Percentiles rank a stretch among this genome's conserved stretches.
Evolutionary conservation across 2,113 vertebrate species (phyloP).

Genomic region (Edolisoma coerulescens): DNA sequence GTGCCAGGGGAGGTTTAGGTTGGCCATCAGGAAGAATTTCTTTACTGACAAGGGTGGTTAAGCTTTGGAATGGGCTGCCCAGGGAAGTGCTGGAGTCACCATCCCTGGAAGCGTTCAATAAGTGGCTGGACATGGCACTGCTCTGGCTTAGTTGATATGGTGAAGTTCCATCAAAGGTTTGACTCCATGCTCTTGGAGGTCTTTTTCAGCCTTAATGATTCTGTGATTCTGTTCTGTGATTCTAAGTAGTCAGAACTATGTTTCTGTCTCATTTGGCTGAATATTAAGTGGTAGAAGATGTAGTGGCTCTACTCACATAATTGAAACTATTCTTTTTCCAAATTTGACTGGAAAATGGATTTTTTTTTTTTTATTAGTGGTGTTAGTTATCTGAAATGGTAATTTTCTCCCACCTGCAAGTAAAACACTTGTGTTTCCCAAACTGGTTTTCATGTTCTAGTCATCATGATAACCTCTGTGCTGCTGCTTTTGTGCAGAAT

Average conservation of each 20-base stretch:
- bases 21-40: not conserved
- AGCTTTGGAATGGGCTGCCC: not conserved
- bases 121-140: not conserved
- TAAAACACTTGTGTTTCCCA: not conserved
- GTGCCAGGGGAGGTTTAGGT: not conserved
- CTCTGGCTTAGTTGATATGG: not conserved
- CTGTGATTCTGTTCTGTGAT: not conserved
- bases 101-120: not conserved
- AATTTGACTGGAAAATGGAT: not conserved
- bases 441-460: not conserved
- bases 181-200: not conserved
- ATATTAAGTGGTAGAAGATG: not conserved
- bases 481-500: not conserved
- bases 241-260: not conserved
- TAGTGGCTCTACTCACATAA: not conserved
- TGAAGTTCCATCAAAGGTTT: not conserved
- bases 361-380: fast-evolving
- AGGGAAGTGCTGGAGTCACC: not conserved
- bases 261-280: not conserved
- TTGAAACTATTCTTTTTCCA: not conserved
- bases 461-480: not conserved
- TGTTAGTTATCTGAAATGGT: not conserved
- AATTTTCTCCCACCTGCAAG: not conserved
- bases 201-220: not conserved
- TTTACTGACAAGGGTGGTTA: not conserved